Base-by-base conservation (phyloP, 1,140 invertebrate genomes). In the Pogonomyrmex californicus region DNA sequence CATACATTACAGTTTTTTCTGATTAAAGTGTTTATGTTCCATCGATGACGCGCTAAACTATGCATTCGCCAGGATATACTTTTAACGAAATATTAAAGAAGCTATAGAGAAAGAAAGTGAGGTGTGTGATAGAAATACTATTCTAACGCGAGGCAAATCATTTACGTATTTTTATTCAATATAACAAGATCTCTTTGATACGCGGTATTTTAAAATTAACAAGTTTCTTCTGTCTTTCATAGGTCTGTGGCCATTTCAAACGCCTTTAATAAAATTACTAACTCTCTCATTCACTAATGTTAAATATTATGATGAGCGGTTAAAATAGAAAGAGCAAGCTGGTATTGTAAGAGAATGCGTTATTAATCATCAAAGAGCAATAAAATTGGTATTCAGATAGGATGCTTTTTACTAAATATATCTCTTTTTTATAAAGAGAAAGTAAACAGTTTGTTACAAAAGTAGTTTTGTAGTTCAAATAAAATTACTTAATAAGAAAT, bases 161-260 rank as follows among this genome's bases (percentile, higher is more conserved):
- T 23, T 23, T 23, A 23, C 23, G 23, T 23, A 23, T 0, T 23
- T 23, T 23, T 23, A 23, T 23, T 23, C 23, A 23, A 23, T 23
- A 23, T 23, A 23, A 23, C 1, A 41, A 79, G 75, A 79, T 65
- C 49, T 86, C 51, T 86, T 86, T 86, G 75, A 86, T 9, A 47
- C 62, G 30, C 75, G 51, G 1, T 65, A 68, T 54, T 86, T 79
- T 60, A 68, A n/a, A 23, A 68, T 86, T 58, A 86, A 79, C 30
- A 86, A 86, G 23, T 9, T 79, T 14, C 38, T 70, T 0, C 4
- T 86, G 17, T 68, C 60, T 58, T 79, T 70, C 9, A 9, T 38
- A 9, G 63, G 75, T 4, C 33, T 79, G 1, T 86, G 76, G 75
- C 83, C 83, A 1, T 79, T 47, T 10, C 75, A 86, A 79, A 79